Base-by-base conservation (phyloP, 2,113 vertebrate genomes). In the Calyptommatus sinebrachiatus region DNA sequence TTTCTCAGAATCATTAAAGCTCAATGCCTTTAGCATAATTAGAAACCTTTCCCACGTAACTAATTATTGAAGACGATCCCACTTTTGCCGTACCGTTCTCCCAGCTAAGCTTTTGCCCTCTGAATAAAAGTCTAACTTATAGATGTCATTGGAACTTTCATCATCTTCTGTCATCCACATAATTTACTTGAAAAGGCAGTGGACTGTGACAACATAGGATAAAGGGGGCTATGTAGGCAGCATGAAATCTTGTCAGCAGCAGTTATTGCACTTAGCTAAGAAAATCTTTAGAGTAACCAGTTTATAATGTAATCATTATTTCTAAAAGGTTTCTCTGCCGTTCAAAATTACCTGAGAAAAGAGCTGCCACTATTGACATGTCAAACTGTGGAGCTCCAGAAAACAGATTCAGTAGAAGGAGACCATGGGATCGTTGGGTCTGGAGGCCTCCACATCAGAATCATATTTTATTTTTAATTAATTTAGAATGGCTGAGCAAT, bases 201-300 rank as follows among this genome's bases (percentile, higher is more conserved):
- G 8, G n/a, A 78, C 62, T 4, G 0, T 63, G 84, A 88, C 86
- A 62, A 5, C 0, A 1, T 45, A 81, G 77, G 75, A 86, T 79
- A 75, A 89, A 86, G 73, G 10, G 46, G 60, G 70, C 46, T 24
- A 81, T 26, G 10, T 76, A 85, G 62, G 7, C 20, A 81, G 70
- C 48, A 80, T 91, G 70, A 85, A 90, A 85, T 75, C 41, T 82
- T 62, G 74, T 80, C 57, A 85, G 79, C 71, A 73, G 83, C 65
- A 82, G 79, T 79, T 74, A 85, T 74, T n/a, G 26, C 72, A 79
- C 63, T 50, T 72, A 80, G 73, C 73, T 83, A 70, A 4, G 3
- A 75, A 79, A 60, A 62, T 48, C n/a, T 80, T 69, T 57, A 84
- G 62, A 80, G 65, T 77, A 71, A 79, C 6, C 45, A 28, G n/a